Evolutionary conservation across 2,113 vertebrate genomes (phyloP).

Genomic region (Caloenas nicobarica): DNA sequence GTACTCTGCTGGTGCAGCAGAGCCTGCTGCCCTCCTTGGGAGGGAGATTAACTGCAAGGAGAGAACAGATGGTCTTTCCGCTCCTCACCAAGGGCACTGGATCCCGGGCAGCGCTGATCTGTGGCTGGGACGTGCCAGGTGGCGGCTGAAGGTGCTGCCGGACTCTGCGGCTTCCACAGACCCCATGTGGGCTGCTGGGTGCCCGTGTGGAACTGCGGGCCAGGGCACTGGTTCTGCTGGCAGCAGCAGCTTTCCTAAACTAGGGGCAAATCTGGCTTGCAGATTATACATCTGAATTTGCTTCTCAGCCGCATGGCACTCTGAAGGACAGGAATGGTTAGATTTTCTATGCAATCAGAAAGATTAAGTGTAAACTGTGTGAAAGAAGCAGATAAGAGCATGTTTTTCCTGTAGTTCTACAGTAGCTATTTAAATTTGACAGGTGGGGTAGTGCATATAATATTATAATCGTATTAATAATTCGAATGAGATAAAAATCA

Average conservation of each 20-base stretch:
- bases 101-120: neutral
- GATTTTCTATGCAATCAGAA: neutral
- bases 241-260: neutral
- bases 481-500: neutral
- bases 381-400: neutral
- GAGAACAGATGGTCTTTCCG: neutral
- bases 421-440: neutral
- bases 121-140: neutral
- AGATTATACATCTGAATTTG: neutral
- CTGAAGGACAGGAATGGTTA: neutral
- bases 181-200: neutral
- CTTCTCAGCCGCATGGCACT: neutral
- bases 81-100: neutral
- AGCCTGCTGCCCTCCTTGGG: neutral
- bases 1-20: rapidly evolving
- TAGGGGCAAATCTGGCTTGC: neutral
- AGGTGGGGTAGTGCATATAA: neutral
- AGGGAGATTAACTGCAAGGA: neutral
- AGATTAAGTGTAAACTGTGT: neutral
- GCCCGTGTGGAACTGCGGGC: neutral
- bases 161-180: neutral
- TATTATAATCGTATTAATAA: neutral
- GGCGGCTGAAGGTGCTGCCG: neutral
- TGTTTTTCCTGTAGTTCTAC: neutral
- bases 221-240: neutral